Evolutionary conservation across 2,113 vertebrate species (phyloP), one percentile per base, ranked within the genome.

Genomic region (Pachycephala philippinensis): DNA sequence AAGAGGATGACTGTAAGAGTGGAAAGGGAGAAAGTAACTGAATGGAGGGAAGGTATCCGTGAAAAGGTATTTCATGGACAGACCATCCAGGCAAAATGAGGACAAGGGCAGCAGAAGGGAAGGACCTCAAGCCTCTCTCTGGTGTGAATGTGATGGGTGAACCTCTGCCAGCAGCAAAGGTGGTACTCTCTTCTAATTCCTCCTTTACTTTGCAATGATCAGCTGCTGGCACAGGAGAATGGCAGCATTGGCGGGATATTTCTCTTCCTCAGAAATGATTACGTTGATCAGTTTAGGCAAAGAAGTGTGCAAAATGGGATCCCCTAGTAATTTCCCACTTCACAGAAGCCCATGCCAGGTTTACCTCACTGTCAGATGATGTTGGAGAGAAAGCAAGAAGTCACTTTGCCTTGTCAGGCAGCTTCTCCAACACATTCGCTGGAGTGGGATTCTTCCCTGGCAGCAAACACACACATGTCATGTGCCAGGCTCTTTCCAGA

Each of bases 401-500:
- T 19, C 50, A 80, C 83, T 96, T 94, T 0, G 13, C 76, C 56
- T 70, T 93, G 92, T 93, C 93, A 89, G 37, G 52, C 88, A 76
- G 75, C 56, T 60, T 89, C 69, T 93, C 80, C 47, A 47, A 63
- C 84, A 86, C 31, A 0, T 92, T 79, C 28, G 5, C 52, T 42
- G 64, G 30, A 79, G 59, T 84, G 87, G 56, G 70, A 64, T 93
- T 84, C 52, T 82, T 80, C 72, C 52, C 72, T 65, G 28, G 2
- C 28, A 45, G 71, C 31, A n/a, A 35, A 40, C 31, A 23, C 31
- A 23, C 31, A 49, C 63, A 44, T 4, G 2, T 50, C 60, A 26
- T 30, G 27, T 87, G 75, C 76, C 94, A 81, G 89, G 21, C 75
- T 60, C 95, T 90, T 89, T 61, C 35, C 57, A 61, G 72, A 86